Base-by-base conservation (phyloP, 1,140 invertebrate genomes). In the Sycophila sp. region DNA sequence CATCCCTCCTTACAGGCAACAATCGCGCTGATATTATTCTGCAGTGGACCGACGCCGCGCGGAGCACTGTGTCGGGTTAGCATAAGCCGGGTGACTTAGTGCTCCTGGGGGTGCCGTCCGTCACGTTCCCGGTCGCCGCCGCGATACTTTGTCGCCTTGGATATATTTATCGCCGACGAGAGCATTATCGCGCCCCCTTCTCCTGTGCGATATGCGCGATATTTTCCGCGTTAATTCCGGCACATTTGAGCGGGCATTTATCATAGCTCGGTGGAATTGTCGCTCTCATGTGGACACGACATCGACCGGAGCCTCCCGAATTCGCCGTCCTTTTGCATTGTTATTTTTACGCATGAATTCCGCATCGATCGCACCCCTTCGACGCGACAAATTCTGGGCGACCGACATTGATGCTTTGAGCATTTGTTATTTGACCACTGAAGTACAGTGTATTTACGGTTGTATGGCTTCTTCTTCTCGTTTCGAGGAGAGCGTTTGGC, bases 201-300 rank as follows among this genome's bases (percentile, higher is more conserved):
- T 56, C 36, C 38, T 40, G 34, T 38, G 17, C 38, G 42, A 19
- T 49, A 49, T 2, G 22, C 45, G 45, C 30, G 8, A 17, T 22
- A 8, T 17, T 8, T 13, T 40, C 28, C 76, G 73, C 71, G 76
- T 82, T 81, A 82, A 83, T 83, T 83, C 81, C 80, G 64, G 47
- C 77, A 83, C 81, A 83, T 83, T 83, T 82, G 73, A 78, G 56
- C 5, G 30, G 6, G 77, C 67, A 81, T 83, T 80, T 78, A 82
- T 82, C 80, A 82, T 72, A n/a, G n/a, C n/a, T n/a, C n/a, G n/a
- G n/a, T n/a, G 45, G 77, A 83, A 83, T 83, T 83, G 80, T 80
- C 78, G 78, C n/a, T n/a, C 17, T 19, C 13, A 6, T 19, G 5
- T 15, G 17, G 36, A n/a, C 24, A 38, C 78, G 80, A 83, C 81